A percentile compares a stretch with the other conserved stretches of the same genome.
These are phyloP conservation scores for Mongoloraphidia duomilia DNA, from an alignment of 2,888 invertebrate genomes.

Conservation along the genomic window DNA sequence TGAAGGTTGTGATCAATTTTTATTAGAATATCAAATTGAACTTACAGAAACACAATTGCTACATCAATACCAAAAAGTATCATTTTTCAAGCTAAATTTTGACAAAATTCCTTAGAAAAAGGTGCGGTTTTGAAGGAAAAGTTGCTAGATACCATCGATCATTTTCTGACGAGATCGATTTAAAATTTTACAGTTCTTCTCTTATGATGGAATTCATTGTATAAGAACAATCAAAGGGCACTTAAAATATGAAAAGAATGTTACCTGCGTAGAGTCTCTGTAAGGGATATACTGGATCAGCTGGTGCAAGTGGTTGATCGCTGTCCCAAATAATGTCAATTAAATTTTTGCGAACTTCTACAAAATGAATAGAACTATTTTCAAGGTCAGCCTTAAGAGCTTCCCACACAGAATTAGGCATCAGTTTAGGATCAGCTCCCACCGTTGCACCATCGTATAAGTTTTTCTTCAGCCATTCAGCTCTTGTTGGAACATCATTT, in stretches of 20 bases:
- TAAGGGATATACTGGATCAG: conserved; percentile 44
- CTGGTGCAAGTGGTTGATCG: conserved; percentile 41
- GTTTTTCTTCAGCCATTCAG: conserved; percentile 51
- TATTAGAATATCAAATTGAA: too few species aligned
- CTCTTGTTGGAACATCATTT: conserved; percentile 40
- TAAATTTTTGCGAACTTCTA: conserved; percentile 50
- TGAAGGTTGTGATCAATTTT: conserved; percentile 10
- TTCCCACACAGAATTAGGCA: conserved; percentile 54
- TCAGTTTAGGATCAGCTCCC: conserved; percentile 60
- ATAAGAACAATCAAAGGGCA: too few species aligned
- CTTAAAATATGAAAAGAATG: too few species aligned
- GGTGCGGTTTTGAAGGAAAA: too few species aligned
- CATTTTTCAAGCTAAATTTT: too few species aligned
- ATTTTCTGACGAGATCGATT: too few species aligned
- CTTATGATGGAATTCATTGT: too few species aligned
- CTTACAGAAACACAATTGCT: too few species aligned
- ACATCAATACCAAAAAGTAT: too few species aligned
- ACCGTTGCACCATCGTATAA: conserved; percentile 38
- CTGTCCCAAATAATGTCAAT: conserved; percentile 67
- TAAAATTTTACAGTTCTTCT: too few species aligned
- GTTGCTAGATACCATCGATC: too few species aligned
- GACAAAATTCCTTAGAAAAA: too few species aligned
- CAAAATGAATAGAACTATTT: conserved; percentile 34
- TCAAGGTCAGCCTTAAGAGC: conserved; percentile 40
- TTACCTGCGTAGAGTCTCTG: conserved; percentile 43